Percentiles rank a stretch among this genome's conserved stretches.
These are phyloP conservation scores for Acanthochromis polyacanthus DNA, from an alignment of 2,113 vertebrate genomes.

Conservation along the genomic window DNA sequence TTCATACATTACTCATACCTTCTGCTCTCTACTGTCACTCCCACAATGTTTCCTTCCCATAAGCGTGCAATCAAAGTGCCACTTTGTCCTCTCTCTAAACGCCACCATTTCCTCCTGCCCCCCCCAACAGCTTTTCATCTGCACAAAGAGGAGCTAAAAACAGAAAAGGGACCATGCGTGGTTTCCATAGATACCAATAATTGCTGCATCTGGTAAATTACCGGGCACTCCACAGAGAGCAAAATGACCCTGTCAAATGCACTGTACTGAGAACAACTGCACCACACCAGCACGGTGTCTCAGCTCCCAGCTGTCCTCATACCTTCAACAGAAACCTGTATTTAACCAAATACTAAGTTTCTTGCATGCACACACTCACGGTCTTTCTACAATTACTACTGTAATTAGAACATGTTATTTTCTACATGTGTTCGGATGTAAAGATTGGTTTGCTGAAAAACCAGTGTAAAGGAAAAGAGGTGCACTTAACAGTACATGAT, in stretches of 20 bases:
- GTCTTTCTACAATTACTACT: not conserved
- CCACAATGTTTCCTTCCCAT: conserved; percentile 21
- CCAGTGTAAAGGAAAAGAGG: not conserved
- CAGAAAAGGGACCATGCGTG: conserved; percentile 67
- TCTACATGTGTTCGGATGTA: conserved; percentile 9
- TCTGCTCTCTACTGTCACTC: not conserved
- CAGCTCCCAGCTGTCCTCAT: conserved; percentile 25
- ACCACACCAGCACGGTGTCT: conserved; percentile 14
- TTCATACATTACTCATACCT: not conserved
- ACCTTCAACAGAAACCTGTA: conserved; percentile 15
- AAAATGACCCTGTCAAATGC: conserved; percentile 69
- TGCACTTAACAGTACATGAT: conserved; percentile 35
- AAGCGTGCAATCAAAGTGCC: conserved; percentile 70
- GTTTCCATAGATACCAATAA: conserved; percentile 88
- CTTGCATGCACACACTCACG: not conserved
- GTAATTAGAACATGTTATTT: conserved; percentile 14
- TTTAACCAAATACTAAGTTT: conserved; percentile 27
- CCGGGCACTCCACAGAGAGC: conserved; percentile 75
- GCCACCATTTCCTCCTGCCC: conserved; percentile 65
- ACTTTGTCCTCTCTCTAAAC: conserved; percentile 67
- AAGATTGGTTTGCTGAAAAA: not conserved
- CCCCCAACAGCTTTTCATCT: conserved; percentile 58
- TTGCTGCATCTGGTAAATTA: conserved; percentile 87
- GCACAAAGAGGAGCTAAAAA: conserved; percentile 79
- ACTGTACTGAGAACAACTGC: conserved; percentile 60